Evolutionary conservation across 2,113 vertebrate species (phyloP), one percentile per base, ranked within the genome.

Genomic region (Illadopsis cleaveri): DNA sequence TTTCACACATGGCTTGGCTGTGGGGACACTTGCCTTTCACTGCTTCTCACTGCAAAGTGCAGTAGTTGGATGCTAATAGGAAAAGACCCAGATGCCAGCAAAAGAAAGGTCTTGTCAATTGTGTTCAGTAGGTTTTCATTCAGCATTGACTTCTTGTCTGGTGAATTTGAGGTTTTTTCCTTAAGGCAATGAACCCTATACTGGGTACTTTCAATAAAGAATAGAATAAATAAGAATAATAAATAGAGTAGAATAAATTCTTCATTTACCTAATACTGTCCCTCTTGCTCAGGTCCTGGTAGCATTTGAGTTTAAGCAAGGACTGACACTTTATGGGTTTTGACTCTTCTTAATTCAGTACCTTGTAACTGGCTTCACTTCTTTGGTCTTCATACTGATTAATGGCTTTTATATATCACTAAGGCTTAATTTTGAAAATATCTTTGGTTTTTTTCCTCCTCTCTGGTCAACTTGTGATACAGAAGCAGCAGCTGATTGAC

Each of bases 401-500:
- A 33, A 24, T 81, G 47, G 18, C 24, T 86, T 82, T 70, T 69
- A 33, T 23, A 50, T 5, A 22, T 66, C 16, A 45, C 16, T 28
- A 25, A 21, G 3, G 15, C 47, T 48, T 50, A 18, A 40, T 90
- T 89, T 87, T 62, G 30, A 66, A 80, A 76, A 50, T 38, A 1
- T 2, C 15, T 30, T 47, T 35, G n/a, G n/a, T n/a, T 27, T 7
- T 50, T 27, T 15, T 5, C 48, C 1, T 9, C 12, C 3, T 3
- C 20, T 8, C 12, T 0, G 2, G 22, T 77, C 60, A 80, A 13
- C 15, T 77, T 51, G 12, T 62, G 37, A 31, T 83, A 9, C 5
- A 68, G 76, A 71, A 66, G 64, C 60, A 92, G 80, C 76, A 89
- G 48, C 69, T 95, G 83, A 90, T 40, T 45, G 88, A 89, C 93